Conservation (phyloP, 2,888 invertebrate species). For the Prosopocoilus inquinatus region DNA sequence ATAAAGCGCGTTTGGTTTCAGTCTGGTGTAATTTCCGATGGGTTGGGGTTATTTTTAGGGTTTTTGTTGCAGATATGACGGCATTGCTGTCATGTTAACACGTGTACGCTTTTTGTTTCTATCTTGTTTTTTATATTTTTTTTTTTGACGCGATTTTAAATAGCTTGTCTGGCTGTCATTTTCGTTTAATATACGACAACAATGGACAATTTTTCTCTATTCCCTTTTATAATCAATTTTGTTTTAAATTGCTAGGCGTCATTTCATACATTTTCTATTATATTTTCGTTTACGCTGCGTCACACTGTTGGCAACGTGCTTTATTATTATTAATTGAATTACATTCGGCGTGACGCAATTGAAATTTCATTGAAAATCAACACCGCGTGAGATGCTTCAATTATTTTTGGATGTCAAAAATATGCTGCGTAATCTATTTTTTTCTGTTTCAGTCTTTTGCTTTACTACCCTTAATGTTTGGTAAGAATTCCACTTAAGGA, state of each 20-base stretch:
- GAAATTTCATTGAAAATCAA: no score
- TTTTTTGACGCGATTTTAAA: slow-evolving; percentile 38
- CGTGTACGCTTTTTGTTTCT: slow-evolving; percentile 38
- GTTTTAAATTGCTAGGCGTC: background rate
- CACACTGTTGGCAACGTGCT: no score
- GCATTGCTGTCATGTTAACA: slow-evolving; percentile 45
- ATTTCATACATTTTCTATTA: no score
- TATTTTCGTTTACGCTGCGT: no score
- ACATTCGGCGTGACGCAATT: no score
- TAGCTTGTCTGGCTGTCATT: slow-evolving; percentile 35
- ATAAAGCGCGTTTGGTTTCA: slow-evolving; percentile 11
- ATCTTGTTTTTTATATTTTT: slow-evolving; percentile 31
- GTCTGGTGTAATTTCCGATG: slow-evolving; percentile 41
- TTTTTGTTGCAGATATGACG: slow-evolving; percentile 41
- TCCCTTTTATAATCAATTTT: background rate
- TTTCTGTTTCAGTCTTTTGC: no score
- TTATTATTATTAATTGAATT: no score
- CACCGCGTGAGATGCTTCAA: no score
- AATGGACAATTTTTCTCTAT: background rate
- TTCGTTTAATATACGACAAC: slow-evolving; percentile 1
- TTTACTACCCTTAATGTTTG: no score
- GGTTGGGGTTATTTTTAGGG: slow-evolving; percentile 40
- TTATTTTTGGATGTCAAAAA: no score
- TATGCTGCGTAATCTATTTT: no score
- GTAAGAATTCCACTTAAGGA: no score